Conservation (phyloP, 1,140 invertebrate genomes). For the Aradophagus sp. region DNA sequence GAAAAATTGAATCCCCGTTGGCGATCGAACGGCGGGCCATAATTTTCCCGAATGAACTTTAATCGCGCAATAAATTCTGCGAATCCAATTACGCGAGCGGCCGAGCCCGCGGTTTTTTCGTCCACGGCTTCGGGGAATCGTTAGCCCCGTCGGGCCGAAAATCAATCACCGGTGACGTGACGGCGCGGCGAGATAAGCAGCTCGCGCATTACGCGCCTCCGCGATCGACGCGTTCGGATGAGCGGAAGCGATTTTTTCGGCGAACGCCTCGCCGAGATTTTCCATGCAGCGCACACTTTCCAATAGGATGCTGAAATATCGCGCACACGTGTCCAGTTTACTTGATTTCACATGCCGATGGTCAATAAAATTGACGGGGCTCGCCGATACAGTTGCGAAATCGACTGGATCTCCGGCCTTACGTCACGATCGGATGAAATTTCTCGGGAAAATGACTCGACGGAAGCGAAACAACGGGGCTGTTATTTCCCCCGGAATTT, state of each 20-base stretch:
- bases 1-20: too few relatives aligned
- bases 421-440: too few relatives aligned
- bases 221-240: conserved; percentile 39
- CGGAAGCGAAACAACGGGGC: too few relatives aligned
- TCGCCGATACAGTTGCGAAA: conserved; percentile 28
- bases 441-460: too few relatives aligned
- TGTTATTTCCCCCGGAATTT: too few relatives aligned
- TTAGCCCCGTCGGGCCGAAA: conserved; percentile 16
- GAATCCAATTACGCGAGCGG: conserved; percentile 30
- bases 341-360: conserved; percentile 39
- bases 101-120: conserved; percentile 3
- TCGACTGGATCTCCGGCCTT: too few relatives aligned
- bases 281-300: conserved; percentile 43
- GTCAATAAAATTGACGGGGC: conserved; percentile 40
- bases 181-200: conserved; percentile 27
- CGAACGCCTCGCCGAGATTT: conserved; percentile 20
- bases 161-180: conserved; percentile 33
- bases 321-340: conserved; percentile 43
- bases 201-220: conserved; percentile 32
- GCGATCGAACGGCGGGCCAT: too few relatives aligned
- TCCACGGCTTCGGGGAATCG: conserved; percentile 1
- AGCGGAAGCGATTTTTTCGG: conserved; percentile 47
- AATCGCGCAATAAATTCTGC: conserved; percentile 24
- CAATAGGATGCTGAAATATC: conserved; percentile 44
- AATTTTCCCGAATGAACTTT: conserved; percentile 5